These are phyloP conservation scores for Griposia aprilina DNA, from an alignment of 2,888 invertebrate genomes.

Conservation along the genomic window DNA sequence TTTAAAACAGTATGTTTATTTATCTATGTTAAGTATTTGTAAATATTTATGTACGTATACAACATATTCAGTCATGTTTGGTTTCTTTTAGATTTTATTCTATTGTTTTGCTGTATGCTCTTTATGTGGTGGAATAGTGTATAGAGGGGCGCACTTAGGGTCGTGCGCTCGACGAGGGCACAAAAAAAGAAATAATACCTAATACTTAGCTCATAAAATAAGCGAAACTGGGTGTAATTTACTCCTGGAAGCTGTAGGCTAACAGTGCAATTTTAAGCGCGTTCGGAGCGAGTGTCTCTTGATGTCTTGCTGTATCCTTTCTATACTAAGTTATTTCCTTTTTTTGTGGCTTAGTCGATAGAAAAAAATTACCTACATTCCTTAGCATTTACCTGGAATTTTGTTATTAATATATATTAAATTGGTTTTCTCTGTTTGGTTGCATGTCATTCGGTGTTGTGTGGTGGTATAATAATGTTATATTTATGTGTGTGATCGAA, in stretches of 20 bases:
- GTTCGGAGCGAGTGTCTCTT: not conserved
- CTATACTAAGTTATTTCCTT: constrained; percentile 8
- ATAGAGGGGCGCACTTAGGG: not conserved
- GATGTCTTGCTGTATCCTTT: not conserved
- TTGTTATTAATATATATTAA: not conserved
- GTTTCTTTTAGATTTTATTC: constrained; percentile 14
- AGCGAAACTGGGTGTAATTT: not conserved
- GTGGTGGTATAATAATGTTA: constrained; percentile 1
- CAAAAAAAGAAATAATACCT: constrained; percentile 7
- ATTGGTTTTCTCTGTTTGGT: constrained; percentile 31
- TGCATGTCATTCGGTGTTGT: constrained; percentile 40
- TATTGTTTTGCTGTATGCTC: constrained; percentile 41
- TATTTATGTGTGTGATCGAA: constrained; percentile 22
- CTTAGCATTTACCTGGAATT: not conserved
- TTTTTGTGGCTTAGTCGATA: constrained; percentile 16
- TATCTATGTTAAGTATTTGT: constrained; percentile 21
- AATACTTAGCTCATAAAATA: too few relatives aligned
- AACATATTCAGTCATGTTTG: constrained; percentile 23
- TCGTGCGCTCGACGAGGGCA: not conserved
- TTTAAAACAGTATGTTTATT: constrained; percentile 10
- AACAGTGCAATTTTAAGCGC: not conserved
- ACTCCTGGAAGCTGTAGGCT: not conserved
- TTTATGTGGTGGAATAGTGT: constrained; percentile 28
- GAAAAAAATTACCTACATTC: constrained; percentile 8
- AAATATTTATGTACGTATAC: constrained; percentile 28